Conservation (phyloP, 1,140 invertebrate genomes). For the Procambarus clarkii region DNA sequence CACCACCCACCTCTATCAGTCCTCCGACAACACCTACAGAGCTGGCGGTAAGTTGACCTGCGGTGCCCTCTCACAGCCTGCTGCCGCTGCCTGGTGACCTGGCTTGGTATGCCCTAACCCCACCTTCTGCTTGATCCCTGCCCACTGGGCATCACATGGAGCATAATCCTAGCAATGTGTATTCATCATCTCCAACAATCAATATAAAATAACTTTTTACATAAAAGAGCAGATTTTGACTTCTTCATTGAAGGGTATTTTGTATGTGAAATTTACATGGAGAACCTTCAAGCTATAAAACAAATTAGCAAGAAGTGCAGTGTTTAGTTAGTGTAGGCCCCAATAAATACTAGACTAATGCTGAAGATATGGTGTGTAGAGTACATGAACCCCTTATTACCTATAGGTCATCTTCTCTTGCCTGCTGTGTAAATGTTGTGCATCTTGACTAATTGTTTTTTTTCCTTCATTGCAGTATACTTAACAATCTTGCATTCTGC, state of each 20-base stretch:
- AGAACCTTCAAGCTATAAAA: not conserved
- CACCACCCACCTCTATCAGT: constrained; percentile 64
- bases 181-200: constrained; percentile 2
- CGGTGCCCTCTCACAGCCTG: constrained; percentile 26
- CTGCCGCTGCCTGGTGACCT: constrained; percentile 51
- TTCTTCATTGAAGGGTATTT: not conserved
- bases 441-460: not conserved
- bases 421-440: constrained; percentile 6
- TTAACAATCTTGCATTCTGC: not conserved
- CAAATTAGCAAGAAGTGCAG: not conserved
- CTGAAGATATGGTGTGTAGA: constrained; percentile 1
- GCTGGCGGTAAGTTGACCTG: constrained; percentile 63
- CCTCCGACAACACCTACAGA: constrained; percentile 63
- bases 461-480: not conserved
- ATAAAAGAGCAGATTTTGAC: not conserved
- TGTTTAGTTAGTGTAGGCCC: not conserved
- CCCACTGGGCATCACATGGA: constrained; percentile 15
- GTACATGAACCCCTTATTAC: constrained; percentile 9
- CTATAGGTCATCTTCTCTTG: constrained; percentile 26
- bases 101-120: constrained; percentile 54
- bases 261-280: not conserved
- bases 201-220: not conserved
- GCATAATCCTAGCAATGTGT: constrained; percentile 24
- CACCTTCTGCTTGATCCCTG: constrained; percentile 41
- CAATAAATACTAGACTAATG: not conserved